Percentiles rank a stretch among this genome's conserved stretches.
phyloP scores from a whole-genome alignment of 2,888 invertebrate species.

The Calliopum simillimum region DNA sequence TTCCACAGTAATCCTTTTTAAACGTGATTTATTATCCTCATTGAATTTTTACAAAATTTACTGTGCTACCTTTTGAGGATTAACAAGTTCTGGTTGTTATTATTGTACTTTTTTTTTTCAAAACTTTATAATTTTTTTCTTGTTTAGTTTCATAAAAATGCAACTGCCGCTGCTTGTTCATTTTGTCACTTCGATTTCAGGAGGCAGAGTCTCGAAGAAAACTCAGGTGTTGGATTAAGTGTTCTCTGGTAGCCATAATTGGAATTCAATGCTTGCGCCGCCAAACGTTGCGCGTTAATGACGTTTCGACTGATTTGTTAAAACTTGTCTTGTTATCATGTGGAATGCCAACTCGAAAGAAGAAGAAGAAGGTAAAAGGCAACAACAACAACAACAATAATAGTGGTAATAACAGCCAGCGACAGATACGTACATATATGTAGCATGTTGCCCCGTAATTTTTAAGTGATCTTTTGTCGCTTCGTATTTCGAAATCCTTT shows the following conservation, averaged over 20 bases:
- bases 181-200: too few species aligned
- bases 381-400: conserved; percentile 23
- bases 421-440: too few species aligned
- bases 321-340: conserved; percentile 33
- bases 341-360: not conserved
- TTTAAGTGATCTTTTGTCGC: conserved; percentile 25
- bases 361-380: not conserved
- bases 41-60: too few species aligned
- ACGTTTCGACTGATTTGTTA: conserved; percentile 35
- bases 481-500: conserved; percentile 25
- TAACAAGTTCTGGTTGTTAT: too few species aligned
- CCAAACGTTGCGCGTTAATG: conserved; percentile 27
- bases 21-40: too few species aligned
- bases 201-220: too few species aligned
- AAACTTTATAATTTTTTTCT: too few species aligned
- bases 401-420: not conserved
- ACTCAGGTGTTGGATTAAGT: conserved; percentile 29
- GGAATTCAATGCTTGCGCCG: conserved; percentile 22
- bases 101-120: too few species aligned
- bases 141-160: too few species aligned
- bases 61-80: too few species aligned
- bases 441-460: not conserved
- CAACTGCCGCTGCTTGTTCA: too few species aligned
- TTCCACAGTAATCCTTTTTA: too few species aligned
- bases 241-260: conserved; percentile 26